phyloP scores from a whole-genome alignment of 1,140 invertebrate genomes.

The Mercenaria mercenaria region DNA sequence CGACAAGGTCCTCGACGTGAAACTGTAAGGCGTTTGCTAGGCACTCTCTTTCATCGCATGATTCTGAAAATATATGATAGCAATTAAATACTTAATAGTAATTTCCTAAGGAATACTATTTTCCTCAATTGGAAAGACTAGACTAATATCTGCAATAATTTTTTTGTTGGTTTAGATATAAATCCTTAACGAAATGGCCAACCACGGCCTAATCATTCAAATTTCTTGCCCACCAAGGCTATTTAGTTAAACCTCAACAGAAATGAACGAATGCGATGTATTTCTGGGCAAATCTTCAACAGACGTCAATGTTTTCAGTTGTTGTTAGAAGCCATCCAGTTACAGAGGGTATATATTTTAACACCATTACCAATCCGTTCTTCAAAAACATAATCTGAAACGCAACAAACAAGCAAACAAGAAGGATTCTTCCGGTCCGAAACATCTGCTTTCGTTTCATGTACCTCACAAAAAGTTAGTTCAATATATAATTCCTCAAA shows the following conservation, averaged over 20 bases:
- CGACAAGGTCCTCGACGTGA: not conserved
- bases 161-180: not conserved
- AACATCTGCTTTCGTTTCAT: too few relatives aligned
- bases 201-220: not conserved
- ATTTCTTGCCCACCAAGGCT: not conserved
- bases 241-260: not conserved
- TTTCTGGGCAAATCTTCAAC: too few relatives aligned
- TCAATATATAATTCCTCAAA: not conserved
- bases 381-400: too few relatives aligned
- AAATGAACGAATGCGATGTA: too few relatives aligned
- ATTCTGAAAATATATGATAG: not conserved
- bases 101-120: not conserved
- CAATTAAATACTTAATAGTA: not conserved
- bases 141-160: too few relatives aligned
- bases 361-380: too few relatives aligned
- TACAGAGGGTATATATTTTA: too few relatives aligned
- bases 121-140: too few relatives aligned
- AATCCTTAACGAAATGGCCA: not conserved
- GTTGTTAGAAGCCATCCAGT: too few relatives aligned
- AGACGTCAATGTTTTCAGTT: too few relatives aligned
- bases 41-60: conserved; percentile 14
- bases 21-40: not conserved
- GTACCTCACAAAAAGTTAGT: not conserved
- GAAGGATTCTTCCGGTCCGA: too few relatives aligned
- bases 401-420: too few relatives aligned